Base-by-base conservation (phyloP, 2,888 invertebrate genomes). In the Bunonema sp. region DNA sequence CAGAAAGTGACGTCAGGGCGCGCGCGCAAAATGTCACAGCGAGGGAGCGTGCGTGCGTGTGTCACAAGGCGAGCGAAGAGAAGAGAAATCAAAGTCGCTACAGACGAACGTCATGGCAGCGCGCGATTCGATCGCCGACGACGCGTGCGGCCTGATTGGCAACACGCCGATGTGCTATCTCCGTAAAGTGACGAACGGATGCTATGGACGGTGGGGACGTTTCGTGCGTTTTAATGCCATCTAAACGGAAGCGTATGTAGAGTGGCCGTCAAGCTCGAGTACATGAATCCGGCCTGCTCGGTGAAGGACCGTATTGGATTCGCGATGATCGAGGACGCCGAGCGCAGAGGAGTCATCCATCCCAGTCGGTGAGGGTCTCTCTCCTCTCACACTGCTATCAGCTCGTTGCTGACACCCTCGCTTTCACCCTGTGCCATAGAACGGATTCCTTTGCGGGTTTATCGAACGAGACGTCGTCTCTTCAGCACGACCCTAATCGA, bases 231-330 rank as follows among this genome's bases (percentile, higher is more conserved):
- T 31, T 32, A 20, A 31, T 8, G 12, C 15, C 19, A 32, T 18
- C 20, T n/a, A 2, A 22, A 33, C 12, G 33, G 33, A 21, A 20
- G n/a, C 22, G 15, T n/a, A 4, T 20, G 21, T n/a, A n/a, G n/a
- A n/a, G n/a, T n/a, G n/a, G 63, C 62, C 7, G 66, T 47, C 2
- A 67, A 67, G 48, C 32, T 67, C 20, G 66, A 66, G 38, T 66
- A 58, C 42, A 32, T 63, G 38, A 63, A 61, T 41, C 68, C 68
- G 4, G 67, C 59, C 1, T 57, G 58, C 26, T 59, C 59, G 16
- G 57, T 68, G 19, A 68, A 68, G 39, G 68, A 68, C 42, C 58
- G 68, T 23, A 64, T 68, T 23, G 65, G 65, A 23, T 50, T 39
- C 38, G 57, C 59, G 7, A 68, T 68, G 68, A 49, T 68, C n/a